Base-by-base conservation (phyloP, 2,888 invertebrate genomes). In the Lottia scabra region DNA sequence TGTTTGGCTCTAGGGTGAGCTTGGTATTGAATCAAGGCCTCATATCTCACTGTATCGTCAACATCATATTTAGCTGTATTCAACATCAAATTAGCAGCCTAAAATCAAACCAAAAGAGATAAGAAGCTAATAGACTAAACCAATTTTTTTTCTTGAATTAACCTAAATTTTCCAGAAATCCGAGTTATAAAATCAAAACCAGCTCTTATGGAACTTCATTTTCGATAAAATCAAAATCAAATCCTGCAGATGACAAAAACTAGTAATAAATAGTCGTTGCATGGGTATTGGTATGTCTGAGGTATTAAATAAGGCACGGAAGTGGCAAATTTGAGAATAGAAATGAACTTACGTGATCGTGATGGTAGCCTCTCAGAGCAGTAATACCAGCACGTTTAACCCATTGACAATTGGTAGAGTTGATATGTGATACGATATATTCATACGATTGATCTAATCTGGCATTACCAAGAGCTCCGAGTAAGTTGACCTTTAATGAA, bases 381-480 rank as follows among this genome's bases (percentile, higher is more conserved):
- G 81, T 82, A 10, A 82, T 72, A 12, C 81, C 83, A 3, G 83
- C 80, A 48, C 84, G 71, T 70, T 84, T 83, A 16, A 84, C 76
- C 81, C 81, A 81, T n/a, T 80, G 82, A 4, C 82, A 82, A 65
- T 81, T 81, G 38, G 81, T 79, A 12, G 75, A 71, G 65, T 84
- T 84, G 62, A 83, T 75, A 67, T 84, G 82, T 0, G 84, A 83
- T 62, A 80, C 74, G 26, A 84, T 83, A 73, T 80, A 78, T 13
- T 81, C 83, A 68, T 76, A 84, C 0, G 83, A 84, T 56, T 72
- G 70, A 23, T 75, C 72, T 38, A 80, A 48, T 12, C 79, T 72
- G 13, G 82, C 83, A 71, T 84, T 84, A 19, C 84, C 84, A 8
- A 84, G 74, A 8, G 82, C 68, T 56, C 81, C 82, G 13, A 84